Percentiles rank a stretch among this genome's conserved stretches.
phyloP scores from a whole-genome alignment of 2,113 vertebrate species.

The Erythrocebus patas region DNA sequence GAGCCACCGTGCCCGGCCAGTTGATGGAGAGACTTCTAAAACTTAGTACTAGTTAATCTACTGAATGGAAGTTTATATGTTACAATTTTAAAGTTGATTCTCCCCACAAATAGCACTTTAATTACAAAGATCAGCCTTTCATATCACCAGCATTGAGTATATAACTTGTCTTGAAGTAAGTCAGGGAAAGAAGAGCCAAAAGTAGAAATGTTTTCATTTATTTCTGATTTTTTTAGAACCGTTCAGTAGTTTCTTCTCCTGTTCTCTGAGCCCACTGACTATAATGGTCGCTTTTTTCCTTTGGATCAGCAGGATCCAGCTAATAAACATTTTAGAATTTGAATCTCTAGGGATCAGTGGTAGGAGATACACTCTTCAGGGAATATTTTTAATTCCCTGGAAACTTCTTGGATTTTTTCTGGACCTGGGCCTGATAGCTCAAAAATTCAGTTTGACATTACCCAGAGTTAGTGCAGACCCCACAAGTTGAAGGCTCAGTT shows the following conservation, averaged over 20 bases:
- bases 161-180: not conserved
- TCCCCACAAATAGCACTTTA: not conserved
- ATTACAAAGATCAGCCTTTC: not conserved
- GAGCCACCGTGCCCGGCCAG: too few species aligned
- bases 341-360: not conserved
- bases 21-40: not conserved
- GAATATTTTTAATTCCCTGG: not conserved
- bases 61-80: not conserved
- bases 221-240: conserved; percentile 19
- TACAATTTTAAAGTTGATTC: not conserved
- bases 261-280: not conserved
- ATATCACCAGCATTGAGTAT: not conserved
- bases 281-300: not conserved
- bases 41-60: not conserved
- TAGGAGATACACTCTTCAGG: not conserved
- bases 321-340: not conserved
- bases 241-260: not conserved
- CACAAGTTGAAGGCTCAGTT: not conserved
- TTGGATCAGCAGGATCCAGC: not conserved
- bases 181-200: not conserved
- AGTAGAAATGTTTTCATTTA: not conserved
- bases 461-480: not conserved
- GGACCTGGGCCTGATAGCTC: not conserved
- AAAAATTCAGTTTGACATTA: not conserved
- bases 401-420: conserved; percentile 5